These are phyloP conservation scores for Copidosoma aretas DNA, from an alignment of 2,888 invertebrate species.

Conservation along the genomic window DNA sequence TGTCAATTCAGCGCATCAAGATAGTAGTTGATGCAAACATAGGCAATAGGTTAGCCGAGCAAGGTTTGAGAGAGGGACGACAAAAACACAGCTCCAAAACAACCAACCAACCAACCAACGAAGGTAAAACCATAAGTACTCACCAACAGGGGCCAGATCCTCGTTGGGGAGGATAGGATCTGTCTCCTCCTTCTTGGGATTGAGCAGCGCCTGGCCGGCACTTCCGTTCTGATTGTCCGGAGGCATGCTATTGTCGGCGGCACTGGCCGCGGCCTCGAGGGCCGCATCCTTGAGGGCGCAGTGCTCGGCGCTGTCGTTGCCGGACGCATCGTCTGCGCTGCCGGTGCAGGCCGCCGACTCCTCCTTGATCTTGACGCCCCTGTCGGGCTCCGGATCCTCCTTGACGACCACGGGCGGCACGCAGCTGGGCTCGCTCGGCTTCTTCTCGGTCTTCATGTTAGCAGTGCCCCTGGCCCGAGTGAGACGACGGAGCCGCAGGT, in stretches of 20 bases:
- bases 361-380: conserved; percentile 58
- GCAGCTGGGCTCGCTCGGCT: conserved; percentile 58
- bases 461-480: background rate
- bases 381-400: conserved; percentile 55
- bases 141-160: conserved; percentile 51
- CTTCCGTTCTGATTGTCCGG: conserved; percentile 54
- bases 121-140: too few relatives aligned
- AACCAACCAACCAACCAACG: background rate
- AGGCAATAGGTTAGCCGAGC: too few relatives aligned
- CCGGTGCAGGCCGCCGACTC: conserved; percentile 49
- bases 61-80: too few relatives aligned
- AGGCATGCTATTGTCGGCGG: conserved; percentile 51
- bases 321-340: conserved; percentile 56
- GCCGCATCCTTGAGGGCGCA: conserved; percentile 50
- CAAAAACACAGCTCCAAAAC: too few relatives aligned
- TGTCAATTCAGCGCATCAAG: too few relatives aligned
- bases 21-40: too few relatives aligned
- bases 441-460: conserved; percentile 62
- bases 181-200: conserved; percentile 56
- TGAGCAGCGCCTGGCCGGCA: conserved; percentile 52
- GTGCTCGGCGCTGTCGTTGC: conserved; percentile 55
- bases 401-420: conserved; percentile 58
- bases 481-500: too few relatives aligned
- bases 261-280: conserved; percentile 51
- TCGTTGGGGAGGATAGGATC: conserved; percentile 52